Percentiles rank a stretch among this genome's conserved stretches.
Evolutionary conservation across 2,888 invertebrate genomes (phyloP).

Genomic region (Trimorus sp.): DNA sequence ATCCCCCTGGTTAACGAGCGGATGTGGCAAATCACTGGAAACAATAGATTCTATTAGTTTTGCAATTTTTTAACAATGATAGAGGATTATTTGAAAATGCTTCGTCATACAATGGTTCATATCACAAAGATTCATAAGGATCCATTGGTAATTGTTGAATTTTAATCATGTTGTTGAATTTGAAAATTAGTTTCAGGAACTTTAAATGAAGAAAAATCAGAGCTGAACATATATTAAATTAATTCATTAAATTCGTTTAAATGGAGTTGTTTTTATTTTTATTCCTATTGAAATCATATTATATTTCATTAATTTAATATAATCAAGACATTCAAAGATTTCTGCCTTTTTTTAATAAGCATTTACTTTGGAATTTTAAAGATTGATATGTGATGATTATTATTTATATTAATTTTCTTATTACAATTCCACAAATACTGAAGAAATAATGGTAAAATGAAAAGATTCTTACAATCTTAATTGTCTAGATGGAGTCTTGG

Average conservation of each 20-base stretch:
- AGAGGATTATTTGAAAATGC: neutral
- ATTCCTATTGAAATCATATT: too few species aligned
- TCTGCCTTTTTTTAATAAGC: too few species aligned
- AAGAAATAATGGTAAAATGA: neutral
- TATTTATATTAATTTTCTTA: too few species aligned
- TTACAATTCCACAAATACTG: too few species aligned
- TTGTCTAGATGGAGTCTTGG: slow-evolving; percentile 84
- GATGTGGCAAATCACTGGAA: slow-evolving; percentile 83
- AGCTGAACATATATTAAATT: too few species aligned
- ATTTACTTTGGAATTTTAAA: too few species aligned
- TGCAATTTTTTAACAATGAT: neutral
- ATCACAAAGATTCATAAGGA: slow-evolving; percentile 56
- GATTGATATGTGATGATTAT: too few species aligned
- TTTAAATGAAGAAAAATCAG: too few species aligned
- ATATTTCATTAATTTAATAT: too few species aligned
- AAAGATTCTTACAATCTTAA: slow-evolving; percentile 84
- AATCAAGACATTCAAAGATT: too few species aligned
- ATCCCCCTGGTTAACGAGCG: slow-evolving; percentile 85
- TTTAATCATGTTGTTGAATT: slow-evolving; percentile 56
- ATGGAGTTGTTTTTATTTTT: too few species aligned
- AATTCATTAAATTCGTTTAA: too few species aligned
- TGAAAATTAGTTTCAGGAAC: slow-evolving; percentile 2
- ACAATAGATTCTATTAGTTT: neutral
- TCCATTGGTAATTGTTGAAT: slow-evolving; percentile 70
- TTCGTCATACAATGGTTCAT: slow-evolving; percentile 36